phyloP scores from a whole-genome alignment of 2,888 invertebrate genomes.

The Busseola fusca region DNA sequence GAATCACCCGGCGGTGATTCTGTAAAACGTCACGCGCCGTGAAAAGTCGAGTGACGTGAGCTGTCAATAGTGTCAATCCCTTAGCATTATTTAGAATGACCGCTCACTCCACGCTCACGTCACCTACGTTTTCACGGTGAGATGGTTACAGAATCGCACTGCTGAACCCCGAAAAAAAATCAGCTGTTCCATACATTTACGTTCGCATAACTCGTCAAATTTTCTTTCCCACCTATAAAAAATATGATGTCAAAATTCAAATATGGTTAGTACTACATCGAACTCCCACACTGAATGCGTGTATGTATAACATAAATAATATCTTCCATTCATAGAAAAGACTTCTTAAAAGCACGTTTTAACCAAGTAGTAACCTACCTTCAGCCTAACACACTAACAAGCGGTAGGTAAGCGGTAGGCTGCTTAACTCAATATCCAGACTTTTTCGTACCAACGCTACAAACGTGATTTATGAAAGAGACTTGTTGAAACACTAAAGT shows the following conservation, averaged over 20 bases:
- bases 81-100: no score
- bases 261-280: background rate
- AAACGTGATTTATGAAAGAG: conserved; percentile 56
- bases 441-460: conserved; percentile 28
- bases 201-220: no score
- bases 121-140: no score
- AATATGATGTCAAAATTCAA: background rate
- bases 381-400: background rate
- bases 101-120: no score
- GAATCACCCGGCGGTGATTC: no score
- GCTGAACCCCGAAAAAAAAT: no score
- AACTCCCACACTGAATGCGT: background rate
- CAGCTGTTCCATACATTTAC: no score
- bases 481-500: conserved; percentile 55
- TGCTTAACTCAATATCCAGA: conserved; percentile 9
- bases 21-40: no score
- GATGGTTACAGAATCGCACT: no score
- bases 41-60: no score
- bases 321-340: background rate
- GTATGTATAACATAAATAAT: background rate
- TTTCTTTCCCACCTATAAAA: no score
- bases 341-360: background rate
- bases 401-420: background rate
- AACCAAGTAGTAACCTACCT: background rate
- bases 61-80: no score